Evolutionary conservation across 2,113 vertebrate species (phyloP).

Genomic region (Caracal caracal): DNA sequence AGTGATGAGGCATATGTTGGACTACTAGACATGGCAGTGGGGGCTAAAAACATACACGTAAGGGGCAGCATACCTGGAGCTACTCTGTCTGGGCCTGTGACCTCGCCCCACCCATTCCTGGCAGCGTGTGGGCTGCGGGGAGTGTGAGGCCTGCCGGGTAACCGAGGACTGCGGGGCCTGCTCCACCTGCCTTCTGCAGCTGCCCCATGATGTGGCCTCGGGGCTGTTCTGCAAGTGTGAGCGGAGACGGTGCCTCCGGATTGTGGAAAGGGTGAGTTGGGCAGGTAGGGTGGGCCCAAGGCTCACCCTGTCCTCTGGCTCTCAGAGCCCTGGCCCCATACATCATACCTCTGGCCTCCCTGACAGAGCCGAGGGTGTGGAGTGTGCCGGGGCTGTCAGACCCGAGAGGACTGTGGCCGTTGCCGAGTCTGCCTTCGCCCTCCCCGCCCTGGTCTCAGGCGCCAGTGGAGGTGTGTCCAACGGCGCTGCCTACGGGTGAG

Average conservation of each 20-base stretch:
- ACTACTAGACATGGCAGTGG: background rate
- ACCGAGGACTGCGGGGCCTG: constrained; percentile 83
- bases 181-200: constrained; percentile 79
- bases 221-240: constrained; percentile 82
- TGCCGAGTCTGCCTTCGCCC: constrained; percentile 88
- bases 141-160: constrained; percentile 81
- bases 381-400: constrained; percentile 90
- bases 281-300: background rate
- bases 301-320: constrained; percentile 28
- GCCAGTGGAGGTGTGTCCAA: constrained; percentile 82
- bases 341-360: background rate
- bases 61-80: background rate
- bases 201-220: constrained; percentile 74
- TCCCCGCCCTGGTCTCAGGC: constrained; percentile 80
- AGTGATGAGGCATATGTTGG: background rate
- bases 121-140: constrained; percentile 84
- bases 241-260: constrained; percentile 82
- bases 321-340: constrained; percentile 1
- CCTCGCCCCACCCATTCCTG: constrained; percentile 48
- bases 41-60: background rate
- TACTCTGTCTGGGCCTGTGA: constrained; percentile 10
- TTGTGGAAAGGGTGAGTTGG: constrained; percentile 81
- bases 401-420: constrained; percentile 88
- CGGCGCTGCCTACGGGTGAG: constrained; percentile 82
- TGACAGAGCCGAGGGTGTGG: constrained; percentile 91